Evolutionary conservation across 2,113 vertebrate genomes (phyloP).

Genomic region (Sceloporus undulatus): DNA sequence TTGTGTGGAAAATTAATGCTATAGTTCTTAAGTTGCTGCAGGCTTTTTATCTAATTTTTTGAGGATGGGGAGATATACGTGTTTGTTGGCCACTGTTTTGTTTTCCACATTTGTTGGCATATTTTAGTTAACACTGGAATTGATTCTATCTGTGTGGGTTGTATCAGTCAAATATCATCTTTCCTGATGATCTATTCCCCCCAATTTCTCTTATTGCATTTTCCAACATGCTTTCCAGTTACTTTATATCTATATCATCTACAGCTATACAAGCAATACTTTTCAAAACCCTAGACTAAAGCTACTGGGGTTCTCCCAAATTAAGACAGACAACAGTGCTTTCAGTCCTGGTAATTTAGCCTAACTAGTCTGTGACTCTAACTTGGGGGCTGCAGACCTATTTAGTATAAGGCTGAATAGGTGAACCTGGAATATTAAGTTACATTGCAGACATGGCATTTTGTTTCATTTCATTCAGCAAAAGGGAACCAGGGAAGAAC

Average conservation of each 20-base stretch:
- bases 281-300: not conserved
- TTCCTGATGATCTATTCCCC: too few species aligned
- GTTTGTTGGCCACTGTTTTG: too few species aligned
- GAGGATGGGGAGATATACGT: too few species aligned
- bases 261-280: not conserved
- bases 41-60: too few species aligned
- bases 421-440: not conserved
- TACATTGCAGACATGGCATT: not conserved
- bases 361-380: not conserved
- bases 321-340: not conserved
- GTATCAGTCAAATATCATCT: too few species aligned
- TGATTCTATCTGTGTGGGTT: too few species aligned
- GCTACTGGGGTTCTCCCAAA: not conserved
- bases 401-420: not conserved
- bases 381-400: not conserved
- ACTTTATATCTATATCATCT: not conserved
- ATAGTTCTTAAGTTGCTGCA: too few species aligned
- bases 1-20: too few species aligned
- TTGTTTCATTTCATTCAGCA: conserved; percentile 40
- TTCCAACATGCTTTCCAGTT: too few species aligned
- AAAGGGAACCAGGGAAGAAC: conserved; percentile 57
- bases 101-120: too few species aligned
- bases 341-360: not conserved
- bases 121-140: too few species aligned
- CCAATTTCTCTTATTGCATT: too few species aligned